A percentile compares a stretch with the other conserved stretches of the same genome.
These are phyloP conservation scores for Erebia ligea DNA, from an alignment of 2,888 invertebrate genomes.

Conservation along the genomic window DNA sequence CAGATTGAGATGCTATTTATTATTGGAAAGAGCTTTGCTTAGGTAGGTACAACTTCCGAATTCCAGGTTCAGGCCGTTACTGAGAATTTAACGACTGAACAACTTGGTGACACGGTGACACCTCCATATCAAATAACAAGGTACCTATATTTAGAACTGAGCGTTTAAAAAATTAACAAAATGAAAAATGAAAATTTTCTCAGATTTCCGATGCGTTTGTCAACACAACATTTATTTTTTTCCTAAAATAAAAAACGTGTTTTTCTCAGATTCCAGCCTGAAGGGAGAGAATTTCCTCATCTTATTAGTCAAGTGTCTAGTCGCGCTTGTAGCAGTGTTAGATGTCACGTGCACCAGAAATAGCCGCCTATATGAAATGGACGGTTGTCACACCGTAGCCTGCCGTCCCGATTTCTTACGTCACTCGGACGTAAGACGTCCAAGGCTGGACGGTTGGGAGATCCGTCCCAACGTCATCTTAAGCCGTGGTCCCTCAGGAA, in stretches of 20 bases:
- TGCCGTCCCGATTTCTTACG: no score
- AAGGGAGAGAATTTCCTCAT: conserved; percentile 61
- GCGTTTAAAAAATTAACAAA: not conserved
- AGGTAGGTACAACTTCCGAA: not conserved
- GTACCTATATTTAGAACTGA: not conserved
- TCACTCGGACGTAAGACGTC: no score
- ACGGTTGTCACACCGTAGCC: conserved; percentile 55
- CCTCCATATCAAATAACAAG: not conserved
- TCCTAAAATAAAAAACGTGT: conserved; percentile 2
- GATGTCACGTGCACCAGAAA: conserved; percentile 69
- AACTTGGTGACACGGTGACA: not conserved
- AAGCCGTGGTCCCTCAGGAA: no score
- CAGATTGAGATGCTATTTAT: no score
- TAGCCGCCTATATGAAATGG: conserved; percentile 65
- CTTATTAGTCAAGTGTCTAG: conserved; percentile 68
- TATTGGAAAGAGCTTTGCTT: no score
- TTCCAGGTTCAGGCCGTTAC: no score
- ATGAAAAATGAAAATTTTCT: not conserved
- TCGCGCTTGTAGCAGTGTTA: conserved; percentile 63
- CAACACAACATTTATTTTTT: conserved; percentile 6
- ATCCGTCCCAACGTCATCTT: no score
- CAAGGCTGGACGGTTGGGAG: no score
- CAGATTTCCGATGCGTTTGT: conserved; percentile 5
- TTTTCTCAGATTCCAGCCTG: conserved; percentile 28
- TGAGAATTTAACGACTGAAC: no score